These are phyloP conservation scores for Uromys caudimaculatus DNA, from an alignment of 2,797 vertebrate species.

Conservation along the genomic window DNA sequence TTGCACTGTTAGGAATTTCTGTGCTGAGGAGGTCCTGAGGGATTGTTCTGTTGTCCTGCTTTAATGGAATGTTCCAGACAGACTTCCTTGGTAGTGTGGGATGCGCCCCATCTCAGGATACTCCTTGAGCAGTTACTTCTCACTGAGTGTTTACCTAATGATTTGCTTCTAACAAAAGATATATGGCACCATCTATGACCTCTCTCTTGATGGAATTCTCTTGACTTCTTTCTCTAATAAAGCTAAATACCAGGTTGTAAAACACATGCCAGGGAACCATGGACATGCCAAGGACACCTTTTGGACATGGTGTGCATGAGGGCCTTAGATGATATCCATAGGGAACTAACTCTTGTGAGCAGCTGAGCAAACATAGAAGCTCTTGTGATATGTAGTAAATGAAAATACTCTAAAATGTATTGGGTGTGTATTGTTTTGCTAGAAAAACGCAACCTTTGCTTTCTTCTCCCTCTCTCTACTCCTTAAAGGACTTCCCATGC, in stretches of 20 bases:
- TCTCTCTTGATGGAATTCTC: neutral
- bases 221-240: neutral
- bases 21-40: neutral
- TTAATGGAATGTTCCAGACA: neutral
- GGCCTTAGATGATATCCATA: fast-evolving
- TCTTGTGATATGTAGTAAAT: neutral
- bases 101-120: neutral
- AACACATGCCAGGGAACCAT: neutral
- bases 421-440: neutral
- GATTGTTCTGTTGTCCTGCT: neutral
- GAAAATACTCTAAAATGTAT: neutral
- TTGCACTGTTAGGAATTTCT: neutral
- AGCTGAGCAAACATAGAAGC: neutral
- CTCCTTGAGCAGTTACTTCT: neutral
- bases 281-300: neutral
- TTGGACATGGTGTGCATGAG: neutral
- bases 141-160: neutral
- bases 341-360: neutral
- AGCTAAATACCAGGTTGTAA: neutral
- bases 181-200: neutral
- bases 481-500: neutral
- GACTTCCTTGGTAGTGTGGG: neutral
- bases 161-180: neutral
- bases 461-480: neutral
- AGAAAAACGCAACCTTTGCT: neutral